Evolutionary conservation across 53 echinoderm and acorn worm species (phyloP).

Genomic region (Glandiceps talaboti): DNA sequence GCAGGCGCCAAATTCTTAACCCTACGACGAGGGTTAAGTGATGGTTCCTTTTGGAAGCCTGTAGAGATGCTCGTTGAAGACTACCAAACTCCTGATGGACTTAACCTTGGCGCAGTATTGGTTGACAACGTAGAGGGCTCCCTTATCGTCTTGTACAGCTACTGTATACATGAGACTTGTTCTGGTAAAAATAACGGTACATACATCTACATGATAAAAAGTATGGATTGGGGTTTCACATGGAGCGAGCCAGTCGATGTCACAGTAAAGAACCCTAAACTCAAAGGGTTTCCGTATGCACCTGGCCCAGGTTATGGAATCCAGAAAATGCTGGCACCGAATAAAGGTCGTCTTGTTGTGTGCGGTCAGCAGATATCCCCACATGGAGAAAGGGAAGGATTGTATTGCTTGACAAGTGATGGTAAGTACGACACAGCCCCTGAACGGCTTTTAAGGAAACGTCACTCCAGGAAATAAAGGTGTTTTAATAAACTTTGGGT

Average conservation of each 20-base stretch:
- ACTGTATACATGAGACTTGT: slow-evolving; percentile 28
- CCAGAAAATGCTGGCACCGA: slow-evolving; percentile 22
- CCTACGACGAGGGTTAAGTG: slow-evolving; percentile 26
- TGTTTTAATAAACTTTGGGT: too few relatives aligned
- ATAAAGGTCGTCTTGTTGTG: slow-evolving; percentile 37
- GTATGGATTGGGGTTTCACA: slow-evolving; percentile 29
- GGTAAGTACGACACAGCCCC: too few relatives aligned
- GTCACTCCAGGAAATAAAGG: too few relatives aligned
- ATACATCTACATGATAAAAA: slow-evolving; percentile 19
- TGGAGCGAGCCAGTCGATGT: slow-evolving; percentile 36
- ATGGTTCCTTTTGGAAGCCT: slow-evolving; percentile 12
- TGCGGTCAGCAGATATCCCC: slow-evolving; percentile 31
- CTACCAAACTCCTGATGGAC: slow-evolving; percentile 32
- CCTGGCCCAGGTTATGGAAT: slow-evolving; percentile 50
- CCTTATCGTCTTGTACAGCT: slow-evolving; percentile 36
- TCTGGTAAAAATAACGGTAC: background rate
- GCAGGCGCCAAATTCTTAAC: slow-evolving; percentile 48
- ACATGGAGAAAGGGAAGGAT: background rate
- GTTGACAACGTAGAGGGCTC: slow-evolving; percentile 23
- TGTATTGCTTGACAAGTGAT: slow-evolving; percentile 35
- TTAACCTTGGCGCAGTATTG: slow-evolving; percentile 40
- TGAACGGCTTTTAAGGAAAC: too few relatives aligned
- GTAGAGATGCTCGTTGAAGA: slow-evolving; percentile 27
- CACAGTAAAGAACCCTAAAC: slow-evolving; percentile 16
- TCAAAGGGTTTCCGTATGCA: slow-evolving; percentile 5